Evolutionary conservation across 53 echinoderm and acorn worm genomes (phyloP).

Genomic region (Mesocentrotus franciscanus): DNA sequence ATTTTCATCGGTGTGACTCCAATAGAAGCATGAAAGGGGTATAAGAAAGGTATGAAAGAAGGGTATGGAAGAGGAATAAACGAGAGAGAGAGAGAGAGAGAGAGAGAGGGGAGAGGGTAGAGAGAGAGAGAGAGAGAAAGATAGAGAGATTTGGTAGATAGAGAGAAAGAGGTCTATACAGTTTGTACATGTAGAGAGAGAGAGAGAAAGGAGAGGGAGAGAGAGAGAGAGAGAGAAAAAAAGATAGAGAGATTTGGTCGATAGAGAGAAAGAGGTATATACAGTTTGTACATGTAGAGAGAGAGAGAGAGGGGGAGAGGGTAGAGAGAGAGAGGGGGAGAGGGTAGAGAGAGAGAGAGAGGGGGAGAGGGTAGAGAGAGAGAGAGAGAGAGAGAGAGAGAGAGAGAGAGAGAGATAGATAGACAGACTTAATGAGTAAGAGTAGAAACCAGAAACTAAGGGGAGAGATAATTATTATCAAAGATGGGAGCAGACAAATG

Average conservation of each 20-base stretch:
- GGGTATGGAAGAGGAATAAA: background rate
- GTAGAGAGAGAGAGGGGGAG: background rate
- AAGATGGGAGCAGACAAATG: background rate
- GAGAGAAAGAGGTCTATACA: too few relatives aligned
- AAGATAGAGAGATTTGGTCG: too few relatives aligned
- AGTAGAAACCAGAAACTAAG: background rate
- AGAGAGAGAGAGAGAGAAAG: background rate
- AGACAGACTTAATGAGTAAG: background rate
- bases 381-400: background rate
- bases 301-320: background rate
- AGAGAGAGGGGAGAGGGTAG: background rate
- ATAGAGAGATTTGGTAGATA: too few relatives aligned
- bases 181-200: background rate
- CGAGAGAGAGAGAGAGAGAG: too few relatives aligned
- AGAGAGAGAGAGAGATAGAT: background rate
- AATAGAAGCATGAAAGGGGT: too few relatives aligned
- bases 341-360: background rate
- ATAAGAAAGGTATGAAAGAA: background rate
- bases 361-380: background rate
- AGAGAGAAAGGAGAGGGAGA: background rate
- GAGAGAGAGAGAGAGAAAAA: background rate
- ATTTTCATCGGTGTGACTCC: too few relatives aligned
- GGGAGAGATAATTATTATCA: background rate
- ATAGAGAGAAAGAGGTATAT: background rate
- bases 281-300: too few relatives aligned